Conservation (phyloP, 2,888 invertebrate genomes). For the Ormyrus thymus region DNA sequence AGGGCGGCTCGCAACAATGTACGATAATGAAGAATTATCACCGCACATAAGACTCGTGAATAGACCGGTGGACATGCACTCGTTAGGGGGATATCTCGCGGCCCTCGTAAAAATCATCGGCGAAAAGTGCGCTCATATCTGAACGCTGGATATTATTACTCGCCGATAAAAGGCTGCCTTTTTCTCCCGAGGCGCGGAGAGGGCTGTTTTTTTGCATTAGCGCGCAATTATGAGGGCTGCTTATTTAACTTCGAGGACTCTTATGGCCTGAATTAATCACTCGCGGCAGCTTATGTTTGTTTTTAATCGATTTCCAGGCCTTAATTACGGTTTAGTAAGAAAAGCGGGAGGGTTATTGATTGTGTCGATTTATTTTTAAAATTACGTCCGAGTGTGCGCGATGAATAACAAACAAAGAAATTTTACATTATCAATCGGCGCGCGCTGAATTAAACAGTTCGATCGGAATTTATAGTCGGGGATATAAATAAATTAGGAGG, state of each 20-base stretch:
- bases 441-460: too few relatives aligned
- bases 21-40: slow-evolving; percentile 75
- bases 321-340: too few relatives aligned
- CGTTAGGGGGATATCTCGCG: slow-evolving; percentile 65
- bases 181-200: background rate
- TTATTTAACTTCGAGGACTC: background rate
- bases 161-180: slow-evolving; percentile 33
- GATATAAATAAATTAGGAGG: too few relatives aligned
- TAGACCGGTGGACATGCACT: slow-evolving; percentile 64
- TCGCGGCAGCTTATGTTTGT: too few relatives aligned
- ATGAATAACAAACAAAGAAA: too few relatives aligned
- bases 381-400: too few relatives aligned
- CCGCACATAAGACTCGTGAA: slow-evolving; percentile 66
- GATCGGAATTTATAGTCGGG: too few relatives aligned
- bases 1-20: slow-evolving; percentile 70
- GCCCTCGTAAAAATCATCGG: slow-evolving; percentile 71
- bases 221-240: background rate
- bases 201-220: background rate
- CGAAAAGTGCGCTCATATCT: slow-evolving; percentile 40
- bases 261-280: background rate
- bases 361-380: too few relatives aligned
- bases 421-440: too few relatives aligned
- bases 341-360: too few relatives aligned
- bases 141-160: slow-evolving; percentile 43
- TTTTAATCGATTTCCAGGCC: too few relatives aligned